Percentiles rank a stretch among this genome's conserved stretches.
Evolutionary conservation across 2,888 invertebrate genomes (phyloP).

Genomic region (Allophyes oxyacanthae): DNA sequence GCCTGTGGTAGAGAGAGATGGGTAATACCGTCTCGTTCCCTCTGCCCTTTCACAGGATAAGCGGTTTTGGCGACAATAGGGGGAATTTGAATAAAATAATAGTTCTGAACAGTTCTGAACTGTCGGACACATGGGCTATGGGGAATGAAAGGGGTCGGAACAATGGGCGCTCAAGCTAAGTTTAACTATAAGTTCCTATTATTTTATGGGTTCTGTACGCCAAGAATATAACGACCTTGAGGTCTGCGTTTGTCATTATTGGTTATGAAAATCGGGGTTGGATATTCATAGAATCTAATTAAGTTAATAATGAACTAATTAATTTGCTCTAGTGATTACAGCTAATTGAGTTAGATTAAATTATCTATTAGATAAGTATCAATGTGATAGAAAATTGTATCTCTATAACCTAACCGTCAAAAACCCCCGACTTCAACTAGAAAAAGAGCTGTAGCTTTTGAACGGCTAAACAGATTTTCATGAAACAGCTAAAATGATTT

Average conservation of each 20-base stretch:
- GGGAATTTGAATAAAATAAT: conserved; percentile 84
- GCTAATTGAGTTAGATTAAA: too few relatives aligned
- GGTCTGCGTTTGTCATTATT: conserved; percentile 2
- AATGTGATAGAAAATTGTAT: too few relatives aligned
- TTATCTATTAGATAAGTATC: too few relatives aligned
- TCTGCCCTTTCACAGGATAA: conserved; percentile 62
- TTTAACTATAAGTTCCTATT: conserved; percentile 63
- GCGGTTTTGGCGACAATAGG: conserved; percentile 68
- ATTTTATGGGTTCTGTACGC: conserved; percentile 62
- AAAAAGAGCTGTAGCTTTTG: too few relatives aligned
- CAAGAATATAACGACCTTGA: conserved; percentile 1
- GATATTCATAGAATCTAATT: conserved; percentile 1
- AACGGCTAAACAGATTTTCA: too few relatives aligned
- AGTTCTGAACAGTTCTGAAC: conserved; percentile 76
- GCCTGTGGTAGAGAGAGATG: conserved; percentile 39
- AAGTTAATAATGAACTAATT: too few relatives aligned
- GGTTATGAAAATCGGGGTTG: neutral
- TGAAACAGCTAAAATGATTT: too few relatives aligned
- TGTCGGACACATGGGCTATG: conserved; percentile 67
- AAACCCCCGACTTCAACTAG: too few relatives aligned
- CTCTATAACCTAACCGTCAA: too few relatives aligned
- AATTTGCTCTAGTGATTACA: too few relatives aligned
- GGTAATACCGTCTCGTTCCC: conserved; percentile 32
- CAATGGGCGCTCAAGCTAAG: conserved; percentile 67
- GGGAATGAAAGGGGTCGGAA: conserved; percentile 58